Conservation (phyloP, 53 echinoderm and acorn worm species). For the Holothuria leucospilota region DNA sequence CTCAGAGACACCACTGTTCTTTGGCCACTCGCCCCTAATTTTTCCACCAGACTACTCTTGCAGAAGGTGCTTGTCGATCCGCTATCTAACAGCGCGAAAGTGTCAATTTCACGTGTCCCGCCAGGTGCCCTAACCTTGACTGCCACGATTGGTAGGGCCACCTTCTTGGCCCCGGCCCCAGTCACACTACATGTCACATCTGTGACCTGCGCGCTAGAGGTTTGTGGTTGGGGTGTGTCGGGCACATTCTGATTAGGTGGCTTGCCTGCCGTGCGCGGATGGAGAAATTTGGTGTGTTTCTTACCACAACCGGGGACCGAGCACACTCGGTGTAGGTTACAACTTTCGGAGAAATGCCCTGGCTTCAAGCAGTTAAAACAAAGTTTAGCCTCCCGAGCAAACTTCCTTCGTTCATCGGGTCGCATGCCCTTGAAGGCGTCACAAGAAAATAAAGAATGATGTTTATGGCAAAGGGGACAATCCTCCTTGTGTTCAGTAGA, state of each 20-base stretch:
- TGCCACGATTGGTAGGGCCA: constrained; percentile 64
- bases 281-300: constrained; percentile 73
- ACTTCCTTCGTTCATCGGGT: constrained; percentile 36
- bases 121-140: constrained; percentile 47
- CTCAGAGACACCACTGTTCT: too few relatives aligned
- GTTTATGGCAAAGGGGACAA: background rate
- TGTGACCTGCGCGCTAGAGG: background rate
- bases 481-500: too few relatives aligned
- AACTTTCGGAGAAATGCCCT: constrained; percentile 27
- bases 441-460: constrained; percentile 49
- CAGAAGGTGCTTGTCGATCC: too few relatives aligned
- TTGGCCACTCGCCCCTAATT: too few relatives aligned
- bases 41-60: too few relatives aligned
- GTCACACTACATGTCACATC: constrained; percentile 45
- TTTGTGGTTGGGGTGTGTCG: background rate
- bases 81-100: constrained; percentile 58
- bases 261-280: background rate
- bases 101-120: background rate
- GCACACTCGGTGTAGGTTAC: constrained; percentile 45
- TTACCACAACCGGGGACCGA: constrained; percentile 50
- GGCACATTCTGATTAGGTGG: background rate
- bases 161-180: constrained; percentile 57
- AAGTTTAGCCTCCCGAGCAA: constrained; percentile 33
- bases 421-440: constrained; percentile 39
- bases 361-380: constrained; percentile 54